Evolutionary conservation across 2,888 invertebrate genomes (phyloP), one percentile per base, ranked within the genome.

Genomic region (Ditula angustiorana): DNA sequence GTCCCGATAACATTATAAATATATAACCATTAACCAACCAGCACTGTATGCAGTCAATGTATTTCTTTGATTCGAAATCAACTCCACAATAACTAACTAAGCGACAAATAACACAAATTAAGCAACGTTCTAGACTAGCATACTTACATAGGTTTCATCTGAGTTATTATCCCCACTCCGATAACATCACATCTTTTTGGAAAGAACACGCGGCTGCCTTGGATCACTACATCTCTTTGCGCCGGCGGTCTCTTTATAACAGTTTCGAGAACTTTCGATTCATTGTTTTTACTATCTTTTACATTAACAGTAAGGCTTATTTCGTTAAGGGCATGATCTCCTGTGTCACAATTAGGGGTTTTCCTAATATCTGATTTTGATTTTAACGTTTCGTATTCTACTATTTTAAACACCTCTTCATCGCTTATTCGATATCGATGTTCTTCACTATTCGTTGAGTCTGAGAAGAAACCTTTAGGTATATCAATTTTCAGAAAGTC

Each of bases 391-490:
- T 89, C 88, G 67, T 91, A 90, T 68, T 91, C 89, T 2, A 88
- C 81, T 47, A 91, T 82, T 68, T 90, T 89, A 58, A 78, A 89
- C 5, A 90, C 87, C 73, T 86, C 76, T 72, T 91, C 90, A 60
- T 88, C 85, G 66, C 88, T 90, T 0, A 81, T 82, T 33, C 76
- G 78, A 13, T 69, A 75, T 24, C 67, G 74, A 13, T 69, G 73
- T 24, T 74, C 74, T 10, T 78, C 79, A 10, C 82, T 79, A 7
- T 82, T 76, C 23, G 74, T 83, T 1, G 80, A 78, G 35, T 82
- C 77, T 13, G 82, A 73, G 66, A 90, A 86, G 58, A 87, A 90
- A 16, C 82, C 84, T 74, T 84, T 83, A 0, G 89, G 89, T 69
- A 90, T 87, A 65, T 88, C 82, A 59, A 90, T 88, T 66, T 78